phyloP scores from a whole-genome alignment of 2,888 invertebrate species.

The Aricia artaxerxes region DNA sequence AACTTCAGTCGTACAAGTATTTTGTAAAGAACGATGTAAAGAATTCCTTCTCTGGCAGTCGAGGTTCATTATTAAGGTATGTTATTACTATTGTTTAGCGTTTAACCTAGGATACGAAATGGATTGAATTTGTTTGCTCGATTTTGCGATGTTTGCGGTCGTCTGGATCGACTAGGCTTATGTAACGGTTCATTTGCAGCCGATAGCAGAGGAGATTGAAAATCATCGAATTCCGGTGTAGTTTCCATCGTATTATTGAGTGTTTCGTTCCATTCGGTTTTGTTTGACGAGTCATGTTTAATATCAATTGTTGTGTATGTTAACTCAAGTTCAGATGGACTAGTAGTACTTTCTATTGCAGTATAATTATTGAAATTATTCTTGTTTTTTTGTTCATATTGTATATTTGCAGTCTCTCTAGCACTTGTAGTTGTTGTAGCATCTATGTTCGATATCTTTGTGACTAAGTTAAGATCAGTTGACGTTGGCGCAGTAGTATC shows the following conservation, averaged over 20 bases:
- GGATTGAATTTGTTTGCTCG: conserved; percentile 71
- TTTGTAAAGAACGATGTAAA: conserved; percentile 42
- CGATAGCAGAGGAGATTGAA: conserved; percentile 70
- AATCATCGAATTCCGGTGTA: conserved; percentile 59
- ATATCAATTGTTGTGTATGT: conserved; percentile 33
- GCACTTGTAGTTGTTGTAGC: neutral
- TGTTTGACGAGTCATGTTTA: conserved; percentile 33
- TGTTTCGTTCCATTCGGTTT: conserved; percentile 39
- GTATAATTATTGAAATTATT: neutral
- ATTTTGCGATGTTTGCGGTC: conserved; percentile 61
- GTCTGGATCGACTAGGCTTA: conserved; percentile 65
- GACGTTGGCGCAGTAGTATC: conserved; percentile 6
- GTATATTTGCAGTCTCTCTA: neutral
- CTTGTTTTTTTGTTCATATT: conserved; percentile 13
- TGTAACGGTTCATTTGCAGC: conserved; percentile 69
- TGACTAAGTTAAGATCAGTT: neutral
- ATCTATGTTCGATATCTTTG: neutral
- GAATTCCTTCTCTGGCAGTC: conserved; percentile 56
- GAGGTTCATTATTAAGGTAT: conserved; percentile 42
- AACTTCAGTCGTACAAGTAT: conserved; percentile 49
- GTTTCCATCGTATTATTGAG: conserved; percentile 42
- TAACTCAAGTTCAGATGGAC: neutral
- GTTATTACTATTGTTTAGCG: conserved; percentile 28
- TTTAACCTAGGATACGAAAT: conserved; percentile 74
- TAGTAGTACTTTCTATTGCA: conserved; percentile 10